Percentiles rank a stretch among this genome's conserved stretches.
Conservation (phyloP, 2,888 invertebrate species). For the Barypeithes pellucidus region DNA sequence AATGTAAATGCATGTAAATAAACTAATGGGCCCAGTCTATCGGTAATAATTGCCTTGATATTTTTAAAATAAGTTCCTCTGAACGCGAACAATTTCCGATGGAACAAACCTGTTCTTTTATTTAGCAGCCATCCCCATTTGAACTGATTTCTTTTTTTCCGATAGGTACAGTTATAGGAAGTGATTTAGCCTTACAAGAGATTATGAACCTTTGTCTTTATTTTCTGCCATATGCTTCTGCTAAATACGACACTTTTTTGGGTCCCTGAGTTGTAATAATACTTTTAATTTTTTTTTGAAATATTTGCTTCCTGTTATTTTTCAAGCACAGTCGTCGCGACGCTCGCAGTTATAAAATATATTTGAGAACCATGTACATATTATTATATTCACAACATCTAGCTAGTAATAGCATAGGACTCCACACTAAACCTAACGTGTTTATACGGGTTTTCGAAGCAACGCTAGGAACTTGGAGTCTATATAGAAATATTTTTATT, state of each 20-base stretch:
- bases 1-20: constrained; percentile 26
- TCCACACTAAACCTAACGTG: too few relatives aligned
- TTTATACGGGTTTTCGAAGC: too few relatives aligned
- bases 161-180: constrained; percentile 48
- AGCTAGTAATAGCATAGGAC: too few relatives aligned
- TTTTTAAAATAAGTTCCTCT: constrained; percentile 41
- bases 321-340: too few relatives aligned
- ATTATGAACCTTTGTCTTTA: constrained; percentile 48
- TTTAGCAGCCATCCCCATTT: constrained; percentile 39
- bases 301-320: too few relatives aligned
- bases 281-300: too few relatives aligned
- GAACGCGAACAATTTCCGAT: constrained; percentile 36
- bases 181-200: constrained; percentile 44
- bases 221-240: constrained; percentile 31
- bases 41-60: constrained; percentile 42
- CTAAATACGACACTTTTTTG: constrained; percentile 15
- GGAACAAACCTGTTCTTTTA: constrained; percentile 42
- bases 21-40: constrained; percentile 34
- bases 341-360: too few relatives aligned
- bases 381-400: too few relatives aligned
- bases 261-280: constrained; percentile 31
- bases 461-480: too few relatives aligned
- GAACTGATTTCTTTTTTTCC: constrained; percentile 47
- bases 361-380: too few relatives aligned
- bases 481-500: too few relatives aligned